Conservation (phyloP, 2,888 invertebrate genomes). For the Orgyia antiqua region DNA sequence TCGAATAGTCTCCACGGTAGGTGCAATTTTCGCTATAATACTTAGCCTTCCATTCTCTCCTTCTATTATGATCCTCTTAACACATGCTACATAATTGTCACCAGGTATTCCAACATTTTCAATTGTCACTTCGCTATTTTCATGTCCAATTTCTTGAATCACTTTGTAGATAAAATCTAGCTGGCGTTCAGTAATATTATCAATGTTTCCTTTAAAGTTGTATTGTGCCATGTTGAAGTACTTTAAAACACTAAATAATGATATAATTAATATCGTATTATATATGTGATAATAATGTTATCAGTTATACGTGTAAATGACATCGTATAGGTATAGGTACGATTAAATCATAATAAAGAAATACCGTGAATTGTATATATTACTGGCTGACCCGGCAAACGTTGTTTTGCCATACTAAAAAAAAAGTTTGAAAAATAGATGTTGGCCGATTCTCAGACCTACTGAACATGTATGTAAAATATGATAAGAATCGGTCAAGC, state of each 20-base stretch:
- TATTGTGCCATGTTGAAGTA: slow-evolving; percentile 21
- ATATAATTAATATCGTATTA: no score
- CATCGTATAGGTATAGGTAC: no score
- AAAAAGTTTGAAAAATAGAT: no score
- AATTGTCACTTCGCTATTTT: slow-evolving; percentile 25
- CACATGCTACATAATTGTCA: slow-evolving; percentile 33
- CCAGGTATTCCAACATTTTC: slow-evolving; percentile 32
- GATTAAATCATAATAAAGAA: no score
- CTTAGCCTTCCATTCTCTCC: slow-evolving; percentile 18
- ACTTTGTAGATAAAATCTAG: slow-evolving; percentile 28
- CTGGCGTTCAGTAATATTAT: slow-evolving; percentile 27
- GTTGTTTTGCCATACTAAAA: no score
- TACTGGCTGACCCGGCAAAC: no score
- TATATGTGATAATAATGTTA: no score
- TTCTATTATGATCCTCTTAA: slow-evolving; percentile 28
- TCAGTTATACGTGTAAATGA: no score
- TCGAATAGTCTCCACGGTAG: slow-evolving; percentile 21
- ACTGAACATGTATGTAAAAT: no score
- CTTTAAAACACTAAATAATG: background rate
- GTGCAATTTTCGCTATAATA: slow-evolving; percentile 43
- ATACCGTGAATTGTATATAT: no score
- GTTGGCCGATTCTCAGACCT: no score
- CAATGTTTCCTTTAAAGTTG: slow-evolving; percentile 30
- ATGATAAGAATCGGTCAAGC: no score
- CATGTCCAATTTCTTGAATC: slow-evolving; percentile 15